Evolutionary conservation across 2,888 invertebrate genomes (phyloP).

Genomic region (Clostera curtula): DNA sequence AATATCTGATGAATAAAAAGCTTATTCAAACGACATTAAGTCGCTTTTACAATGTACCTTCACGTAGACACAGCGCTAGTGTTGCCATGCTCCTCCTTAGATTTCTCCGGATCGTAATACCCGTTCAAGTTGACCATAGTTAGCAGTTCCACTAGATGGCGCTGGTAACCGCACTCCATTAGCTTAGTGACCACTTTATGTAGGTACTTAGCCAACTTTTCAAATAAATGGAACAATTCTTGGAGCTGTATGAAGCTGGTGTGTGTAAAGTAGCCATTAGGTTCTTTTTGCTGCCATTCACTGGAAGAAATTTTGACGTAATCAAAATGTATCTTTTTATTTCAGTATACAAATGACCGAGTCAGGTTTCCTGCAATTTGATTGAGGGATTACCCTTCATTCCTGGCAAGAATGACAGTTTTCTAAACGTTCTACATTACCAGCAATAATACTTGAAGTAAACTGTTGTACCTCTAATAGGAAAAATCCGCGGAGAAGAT

Average conservation of each 20-base stretch:
- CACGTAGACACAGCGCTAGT: constrained; percentile 26
- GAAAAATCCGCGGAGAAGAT: no score
- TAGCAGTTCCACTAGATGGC: constrained; percentile 78
- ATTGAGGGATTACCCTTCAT: no score
- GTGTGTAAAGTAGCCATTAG: constrained; percentile 67
- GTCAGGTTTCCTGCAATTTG: no score
- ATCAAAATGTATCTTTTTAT: constrained; percentile 3
- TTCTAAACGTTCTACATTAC: no score
- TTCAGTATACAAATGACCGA: no score
- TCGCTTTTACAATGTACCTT: no score
- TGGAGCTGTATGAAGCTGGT: constrained; percentile 73
- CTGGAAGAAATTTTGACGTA: constrained; percentile 40
- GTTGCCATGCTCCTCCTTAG: constrained; percentile 41
- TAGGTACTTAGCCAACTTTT: constrained; percentile 75
- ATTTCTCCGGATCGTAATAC: constrained; percentile 62
- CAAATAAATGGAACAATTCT: constrained; percentile 77
- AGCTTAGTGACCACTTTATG: constrained; percentile 77
- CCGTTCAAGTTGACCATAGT: constrained; percentile 80
- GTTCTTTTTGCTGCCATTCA: constrained; percentile 71
- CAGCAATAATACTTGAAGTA: no score
- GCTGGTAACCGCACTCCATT: constrained; percentile 79
- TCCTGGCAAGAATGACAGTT: no score
- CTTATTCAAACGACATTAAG: constrained; percentile 2
- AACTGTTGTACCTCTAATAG: no score
- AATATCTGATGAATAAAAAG: constrained; percentile 4